phyloP scores from a whole-genome alignment of 2,113 vertebrate genomes.

The Hippoglossus stenolepis region DNA sequence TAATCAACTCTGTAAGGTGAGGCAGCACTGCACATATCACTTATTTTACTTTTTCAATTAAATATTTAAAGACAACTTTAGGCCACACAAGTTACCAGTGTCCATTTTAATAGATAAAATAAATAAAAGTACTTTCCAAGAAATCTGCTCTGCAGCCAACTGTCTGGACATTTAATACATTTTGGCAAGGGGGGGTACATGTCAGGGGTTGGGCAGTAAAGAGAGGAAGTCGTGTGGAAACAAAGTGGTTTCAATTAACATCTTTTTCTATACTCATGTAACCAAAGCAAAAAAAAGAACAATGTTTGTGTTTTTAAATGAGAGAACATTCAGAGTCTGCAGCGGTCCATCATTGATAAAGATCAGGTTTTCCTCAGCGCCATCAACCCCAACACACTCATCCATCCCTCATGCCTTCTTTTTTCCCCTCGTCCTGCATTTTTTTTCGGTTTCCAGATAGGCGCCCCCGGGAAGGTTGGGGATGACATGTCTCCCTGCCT shows the following conservation, averaged over 20 bases:
- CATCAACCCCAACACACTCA: neutral
- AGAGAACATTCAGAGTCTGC: constrained; percentile 77
- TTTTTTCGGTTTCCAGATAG: constrained; percentile 8
- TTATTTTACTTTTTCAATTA: neutral
- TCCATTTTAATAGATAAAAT: constrained; percentile 83
- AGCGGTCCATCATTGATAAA: constrained; percentile 42
- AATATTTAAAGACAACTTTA: constrained; percentile 42
- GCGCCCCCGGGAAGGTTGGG: constrained; percentile 15
- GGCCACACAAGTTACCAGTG: constrained; percentile 56
- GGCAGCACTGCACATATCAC: neutral
- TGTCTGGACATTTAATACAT: constrained; percentile 74
- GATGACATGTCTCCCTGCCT: neutral
- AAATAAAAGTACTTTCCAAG: constrained; percentile 75
- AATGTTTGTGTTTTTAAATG: constrained; percentile 40
- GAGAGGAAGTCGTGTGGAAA: constrained; percentile 18
- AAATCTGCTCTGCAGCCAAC: constrained; percentile 71
- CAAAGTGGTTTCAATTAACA: constrained; percentile 26
- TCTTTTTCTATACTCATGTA: constrained; percentile 41
- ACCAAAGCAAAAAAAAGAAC: constrained; percentile 53
- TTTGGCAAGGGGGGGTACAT: constrained; percentile 46
- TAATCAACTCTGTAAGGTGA: neutral
- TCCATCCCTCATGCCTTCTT: constrained; percentile 1
- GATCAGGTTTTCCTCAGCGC: constrained; percentile 17
- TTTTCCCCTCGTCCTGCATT: neutral
- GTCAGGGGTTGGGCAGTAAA: constrained; percentile 25